Conservation (phyloP, 2,113 vertebrate genomes). For the Mobula hypostoma region DNA sequence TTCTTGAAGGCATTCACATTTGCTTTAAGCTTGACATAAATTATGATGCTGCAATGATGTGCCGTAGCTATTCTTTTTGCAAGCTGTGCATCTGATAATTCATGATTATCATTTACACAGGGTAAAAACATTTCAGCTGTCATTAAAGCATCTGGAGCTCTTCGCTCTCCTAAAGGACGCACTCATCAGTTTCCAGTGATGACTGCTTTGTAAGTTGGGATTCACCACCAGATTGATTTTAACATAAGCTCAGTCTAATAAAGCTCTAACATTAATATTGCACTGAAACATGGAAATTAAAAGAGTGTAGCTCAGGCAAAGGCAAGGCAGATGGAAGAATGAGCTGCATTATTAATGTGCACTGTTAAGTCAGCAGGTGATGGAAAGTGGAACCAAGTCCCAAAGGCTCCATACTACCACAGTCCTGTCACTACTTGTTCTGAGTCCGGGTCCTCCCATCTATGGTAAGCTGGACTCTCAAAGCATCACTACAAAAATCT, state of each 20-base stretch:
- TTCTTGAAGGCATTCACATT: conserved; percentile 11
- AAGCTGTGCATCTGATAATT: conserved; percentile 35
- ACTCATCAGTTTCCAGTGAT: conserved; percentile 31
- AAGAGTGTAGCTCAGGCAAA: conserved; percentile 14
- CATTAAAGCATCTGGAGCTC: conserved; percentile 32
- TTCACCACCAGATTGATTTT: conserved; percentile 17
- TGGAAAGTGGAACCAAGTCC: not conserved
- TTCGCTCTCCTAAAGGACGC: conserved; percentile 16
- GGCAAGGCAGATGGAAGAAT: conserved; percentile 6
- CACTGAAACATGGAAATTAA: conserved; percentile 19
- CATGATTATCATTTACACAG: conserved; percentile 18
- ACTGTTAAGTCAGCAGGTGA: not conserved
- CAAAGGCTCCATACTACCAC: not conserved
- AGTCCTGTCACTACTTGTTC: not conserved
- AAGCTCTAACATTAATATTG: conserved; percentile 34
- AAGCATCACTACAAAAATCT: not conserved
- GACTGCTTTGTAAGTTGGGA: conserved; percentile 14
- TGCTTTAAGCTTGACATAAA: conserved; percentile 26
- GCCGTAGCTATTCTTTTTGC: not conserved
- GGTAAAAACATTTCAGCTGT: conserved; percentile 35
- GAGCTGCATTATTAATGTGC: conserved; percentile 3
- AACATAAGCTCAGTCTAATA: conserved; percentile 12
- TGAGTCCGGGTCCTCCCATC: not conserved
- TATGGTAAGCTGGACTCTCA: not conserved
- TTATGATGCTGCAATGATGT: not conserved